phyloP scores from a whole-genome alignment of 2,888 invertebrate species.

The Eristalis tenax region DNA sequence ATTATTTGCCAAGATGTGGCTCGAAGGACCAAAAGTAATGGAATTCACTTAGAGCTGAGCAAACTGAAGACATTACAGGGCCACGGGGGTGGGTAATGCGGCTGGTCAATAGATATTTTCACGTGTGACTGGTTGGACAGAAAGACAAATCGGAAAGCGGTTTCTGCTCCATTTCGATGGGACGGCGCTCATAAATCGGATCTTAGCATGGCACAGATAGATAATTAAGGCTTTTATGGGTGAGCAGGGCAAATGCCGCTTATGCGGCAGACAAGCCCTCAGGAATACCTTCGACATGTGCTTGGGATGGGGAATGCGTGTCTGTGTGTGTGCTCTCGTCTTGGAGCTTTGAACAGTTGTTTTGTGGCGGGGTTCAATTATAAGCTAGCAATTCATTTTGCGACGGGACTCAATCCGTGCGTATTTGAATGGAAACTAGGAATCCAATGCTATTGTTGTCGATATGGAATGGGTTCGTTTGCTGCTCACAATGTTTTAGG shows the following conservation, averaged over 20 bases:
- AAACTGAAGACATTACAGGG: no score
- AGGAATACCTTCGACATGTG: neutral
- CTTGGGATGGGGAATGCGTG: neutral
- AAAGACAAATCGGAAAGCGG: neutral
- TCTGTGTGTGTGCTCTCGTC: neutral
- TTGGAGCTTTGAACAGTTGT: neutral
- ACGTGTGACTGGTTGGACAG: neutral
- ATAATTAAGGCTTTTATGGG: neutral
- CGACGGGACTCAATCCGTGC: no score
- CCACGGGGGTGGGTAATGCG: neutral
- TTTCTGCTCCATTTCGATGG: neutral
- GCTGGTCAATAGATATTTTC: neutral
- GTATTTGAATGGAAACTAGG: no score
- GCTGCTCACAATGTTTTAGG: no score
- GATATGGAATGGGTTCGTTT: no score
- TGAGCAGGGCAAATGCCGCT: neutral
- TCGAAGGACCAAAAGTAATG: constrained; percentile 3
- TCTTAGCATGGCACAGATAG: neutral
- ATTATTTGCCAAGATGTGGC: neutral
- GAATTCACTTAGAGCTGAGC: neutral
- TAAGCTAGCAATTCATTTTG: no score
- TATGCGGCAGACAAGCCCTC: neutral
- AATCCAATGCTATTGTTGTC: no score
- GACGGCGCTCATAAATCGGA: neutral
- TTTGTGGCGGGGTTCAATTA: neutral